Evolutionary conservation across 2,113 vertebrate genomes (phyloP).

Genomic region (Trinectes maculatus): DNA sequence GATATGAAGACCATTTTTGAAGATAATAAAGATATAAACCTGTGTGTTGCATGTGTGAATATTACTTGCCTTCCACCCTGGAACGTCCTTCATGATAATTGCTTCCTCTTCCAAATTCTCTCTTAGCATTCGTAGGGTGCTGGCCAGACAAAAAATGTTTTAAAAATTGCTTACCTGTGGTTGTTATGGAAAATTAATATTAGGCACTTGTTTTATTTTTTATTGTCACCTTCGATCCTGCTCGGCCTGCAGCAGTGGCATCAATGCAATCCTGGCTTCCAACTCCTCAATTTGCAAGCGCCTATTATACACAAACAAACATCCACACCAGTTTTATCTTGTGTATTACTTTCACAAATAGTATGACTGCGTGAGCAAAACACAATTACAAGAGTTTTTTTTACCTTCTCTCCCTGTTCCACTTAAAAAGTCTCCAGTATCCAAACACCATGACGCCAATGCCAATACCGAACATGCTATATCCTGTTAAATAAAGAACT

Average conservation of each 20-base stretch:
- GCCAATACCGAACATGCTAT: conserved; percentile 88
- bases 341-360: background rate
- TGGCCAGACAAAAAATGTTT: conserved; percentile 43
- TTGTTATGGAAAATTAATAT: no score
- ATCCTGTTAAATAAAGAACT: conserved; percentile 76
- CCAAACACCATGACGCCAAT: conserved; percentile 85
- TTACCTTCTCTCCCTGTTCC: conserved; percentile 92
- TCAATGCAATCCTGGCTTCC: conserved; percentile 87
- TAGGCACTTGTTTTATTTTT: no score
- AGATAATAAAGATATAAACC: no score
- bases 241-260: conserved; percentile 91
- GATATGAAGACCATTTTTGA: no score
- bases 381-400: background rate
- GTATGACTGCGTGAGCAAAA: background rate
- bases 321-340: background rate
- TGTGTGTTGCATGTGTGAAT: no score
- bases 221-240: conserved; percentile 84
- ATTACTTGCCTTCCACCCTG: conserved; percentile 93
- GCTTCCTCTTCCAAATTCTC: conserved; percentile 94
- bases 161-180: background rate
- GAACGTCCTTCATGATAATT: conserved; percentile 91
- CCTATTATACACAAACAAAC: conserved; percentile 68
- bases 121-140: conserved; percentile 83
- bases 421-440: conserved; percentile 86
- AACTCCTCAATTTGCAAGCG: conserved; percentile 90